Evolutionary conservation across 2,888 invertebrate genomes (phyloP).

Genomic region (Nomada ruficornis): DNA sequence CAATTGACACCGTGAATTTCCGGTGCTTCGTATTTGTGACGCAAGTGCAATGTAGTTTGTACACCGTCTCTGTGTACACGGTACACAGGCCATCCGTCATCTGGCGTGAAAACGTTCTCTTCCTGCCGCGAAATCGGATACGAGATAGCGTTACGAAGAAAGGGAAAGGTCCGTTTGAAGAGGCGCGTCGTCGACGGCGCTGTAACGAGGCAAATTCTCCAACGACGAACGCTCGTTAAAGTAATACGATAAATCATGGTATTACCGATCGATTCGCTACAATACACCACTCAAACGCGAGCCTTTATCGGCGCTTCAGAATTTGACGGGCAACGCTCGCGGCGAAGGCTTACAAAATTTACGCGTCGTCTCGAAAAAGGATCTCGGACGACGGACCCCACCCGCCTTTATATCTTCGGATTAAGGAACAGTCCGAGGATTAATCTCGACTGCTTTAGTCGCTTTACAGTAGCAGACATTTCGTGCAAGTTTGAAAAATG

Average conservation of each 20-base stretch:
- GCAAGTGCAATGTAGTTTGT: neutral
- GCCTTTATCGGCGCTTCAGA: slow-evolving; percentile 7
- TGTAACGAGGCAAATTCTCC: slow-evolving; percentile 31
- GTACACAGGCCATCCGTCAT: neutral
- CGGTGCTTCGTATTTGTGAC: neutral
- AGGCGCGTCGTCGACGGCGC: neutral
- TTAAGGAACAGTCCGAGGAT: neutral
- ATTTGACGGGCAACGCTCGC: slow-evolving; percentile 15
- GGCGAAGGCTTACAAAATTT: slow-evolving; percentile 1
- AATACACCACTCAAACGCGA: slow-evolving; percentile 7
- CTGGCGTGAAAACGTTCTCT: slow-evolving; percentile 19
- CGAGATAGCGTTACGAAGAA: slow-evolving; percentile 46
- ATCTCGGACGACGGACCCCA: neutral
- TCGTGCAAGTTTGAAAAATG: too few relatives aligned
- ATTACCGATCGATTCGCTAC: slow-evolving; percentile 40
- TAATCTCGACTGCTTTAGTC: too few relatives aligned
- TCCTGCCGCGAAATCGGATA: slow-evolving; percentile 42
- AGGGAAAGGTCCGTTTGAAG: slow-evolving; percentile 37
- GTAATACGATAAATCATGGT: slow-evolving; percentile 45
- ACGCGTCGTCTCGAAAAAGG: neutral
- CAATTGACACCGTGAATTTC: neutral
- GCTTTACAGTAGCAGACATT: too few relatives aligned
- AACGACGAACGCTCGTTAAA: slow-evolving; percentile 35
- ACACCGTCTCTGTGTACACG: neutral
- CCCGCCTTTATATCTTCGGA: neutral